A percentile compares a stretch with the other conserved stretches of the same genome.
phyloP scores from a whole-genome alignment of 2,113 vertebrate species.

The Ceratotherium simum region DNA sequence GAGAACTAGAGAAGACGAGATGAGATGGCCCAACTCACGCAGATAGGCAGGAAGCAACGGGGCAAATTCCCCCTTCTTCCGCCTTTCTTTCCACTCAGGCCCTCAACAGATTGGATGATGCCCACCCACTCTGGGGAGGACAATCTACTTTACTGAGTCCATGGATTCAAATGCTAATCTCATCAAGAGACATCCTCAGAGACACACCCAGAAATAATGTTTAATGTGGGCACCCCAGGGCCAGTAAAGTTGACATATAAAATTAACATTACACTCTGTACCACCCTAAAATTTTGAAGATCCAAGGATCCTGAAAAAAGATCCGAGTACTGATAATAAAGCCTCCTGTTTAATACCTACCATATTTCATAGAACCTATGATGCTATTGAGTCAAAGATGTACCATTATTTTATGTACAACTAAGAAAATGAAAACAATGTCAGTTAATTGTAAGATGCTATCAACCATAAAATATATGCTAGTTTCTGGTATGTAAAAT shows the following conservation, averaged over 20 bases:
- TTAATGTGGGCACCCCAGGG: background rate
- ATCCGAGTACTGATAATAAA: background rate
- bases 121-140: too few species aligned
- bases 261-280: background rate
- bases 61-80: too few species aligned
- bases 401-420: background rate
- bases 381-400: background rate
- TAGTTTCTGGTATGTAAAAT: background rate
- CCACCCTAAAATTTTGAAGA: background rate
- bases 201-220: too few species aligned
- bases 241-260: background rate
- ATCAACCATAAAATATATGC: background rate
- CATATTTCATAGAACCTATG: background rate
- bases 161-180: too few species aligned
- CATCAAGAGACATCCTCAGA: too few species aligned
- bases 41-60: too few species aligned
- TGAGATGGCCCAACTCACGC: too few species aligned
- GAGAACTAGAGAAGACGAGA: background rate
- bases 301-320: background rate
- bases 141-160: too few species aligned
- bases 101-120: too few species aligned
- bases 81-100: too few species aligned
- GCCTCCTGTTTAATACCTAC: background rate
- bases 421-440: background rate
- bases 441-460: background rate